Base-by-base conservation (phyloP, 2,797 vertebrate genomes). In the Brotula barbata region DNA sequence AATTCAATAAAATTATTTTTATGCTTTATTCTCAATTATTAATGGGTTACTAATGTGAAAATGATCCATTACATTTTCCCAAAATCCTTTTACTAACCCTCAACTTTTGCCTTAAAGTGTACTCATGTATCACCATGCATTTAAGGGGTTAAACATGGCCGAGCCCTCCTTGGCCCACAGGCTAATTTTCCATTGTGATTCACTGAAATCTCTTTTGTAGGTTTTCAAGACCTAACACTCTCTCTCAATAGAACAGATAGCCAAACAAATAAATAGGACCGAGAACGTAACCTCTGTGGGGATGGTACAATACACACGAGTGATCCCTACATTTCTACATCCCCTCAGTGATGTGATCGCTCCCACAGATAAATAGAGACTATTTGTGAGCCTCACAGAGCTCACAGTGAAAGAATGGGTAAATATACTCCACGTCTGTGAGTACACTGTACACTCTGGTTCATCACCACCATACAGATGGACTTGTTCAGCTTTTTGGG, bases 401-500 rank as follows among this genome's bases (percentile, higher is more conserved):
- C 57, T 47, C 11, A 37, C 31, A 46, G 19, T 52, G 28, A 45
- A 49, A 53, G 13, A 16, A 39, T 20, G 5, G 37, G 50, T 51
- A 46, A 48, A 63, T 12, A 58, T 25, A 41, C 67, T 59, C 46
- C 49, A 31, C 31, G 45, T 50, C 33, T 4, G 21, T 20, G 62
- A 68, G 57, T 12, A 22, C 1, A 37, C 19, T 15, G 37, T 34
- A 3, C 28, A 62, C 54, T 39, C 53, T 57, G 64, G 63, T 53
- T 65, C 71, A 75, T 75, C 59, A 36, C 39, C 13, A 1, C 37
- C 1, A 47, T 54, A 25, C 55, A 72, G 62, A 68, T 64, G 48
- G 72, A 74, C 67, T 56, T 42, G 51, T 20, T 76, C 37, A 3
- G 48, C 73, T 64, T 58, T 68, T 70, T 73, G 58, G 72, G 74